Conservation (phyloP, 2,113 vertebrate genomes). For the Addax nasomaculatus region DNA sequence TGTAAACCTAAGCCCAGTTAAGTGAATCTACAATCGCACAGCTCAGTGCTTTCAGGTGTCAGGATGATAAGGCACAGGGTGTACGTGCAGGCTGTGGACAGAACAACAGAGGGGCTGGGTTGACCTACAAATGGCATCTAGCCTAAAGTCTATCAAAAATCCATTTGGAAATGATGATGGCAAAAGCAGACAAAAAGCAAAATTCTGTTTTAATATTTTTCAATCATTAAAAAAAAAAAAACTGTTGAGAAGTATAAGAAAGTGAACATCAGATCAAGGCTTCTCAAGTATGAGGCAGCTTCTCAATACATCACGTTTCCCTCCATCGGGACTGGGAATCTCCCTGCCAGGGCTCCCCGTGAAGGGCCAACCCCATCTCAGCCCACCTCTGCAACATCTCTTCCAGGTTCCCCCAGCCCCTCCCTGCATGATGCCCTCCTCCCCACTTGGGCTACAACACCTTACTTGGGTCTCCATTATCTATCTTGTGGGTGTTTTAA, state of each 20-base stretch:
- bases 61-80: not conserved
- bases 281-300: not conserved
- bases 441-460: not conserved
- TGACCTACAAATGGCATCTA: not conserved
- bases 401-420: not conserved
- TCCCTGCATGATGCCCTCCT: not conserved
- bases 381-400: not conserved
- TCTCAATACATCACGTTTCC: fast-evolving
- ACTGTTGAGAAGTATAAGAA: not conserved
- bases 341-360: not conserved
- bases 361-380: fast-evolving
- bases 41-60: not conserved
- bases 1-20: not conserved
- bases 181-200: not conserved
- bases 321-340: not conserved
- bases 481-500: not conserved
- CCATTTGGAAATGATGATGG: not conserved
- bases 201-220: not conserved
- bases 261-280: not conserved
- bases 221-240: not conserved
- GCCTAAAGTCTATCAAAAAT: not conserved
- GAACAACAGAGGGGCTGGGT: not conserved
- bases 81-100: not conserved
- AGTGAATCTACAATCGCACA: not conserved
- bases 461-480: not conserved